Base-by-base conservation (phyloP, 2,888 invertebrate genomes). In the Eremobia ochroleuca region DNA sequence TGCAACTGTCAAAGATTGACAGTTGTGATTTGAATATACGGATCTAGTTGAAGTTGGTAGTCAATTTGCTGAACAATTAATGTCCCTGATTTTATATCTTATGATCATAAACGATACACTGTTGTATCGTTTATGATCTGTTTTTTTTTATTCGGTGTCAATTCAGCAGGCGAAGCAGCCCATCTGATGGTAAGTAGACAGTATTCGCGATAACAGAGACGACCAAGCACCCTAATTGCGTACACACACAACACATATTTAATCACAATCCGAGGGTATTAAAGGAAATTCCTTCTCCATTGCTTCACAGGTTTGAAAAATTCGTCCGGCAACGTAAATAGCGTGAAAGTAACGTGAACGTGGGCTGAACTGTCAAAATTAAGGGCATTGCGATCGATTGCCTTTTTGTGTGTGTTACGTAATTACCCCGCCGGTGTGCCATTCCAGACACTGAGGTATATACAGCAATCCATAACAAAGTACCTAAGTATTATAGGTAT, bases 381-480 rank as follows among this genome's bases (percentile, higher is more conserved):
- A 43, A 43, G 15, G 4, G 15, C 43, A 15, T 46, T n/a, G 55
- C 11, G 11, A n/a, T 55, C 55, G 4, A n/a, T n/a, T n/a, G 13
- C n/a, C 4, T 4, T 55, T n/a, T n/a, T 55, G 13, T n/a, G 55
- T 52, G 25, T 55, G 55, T n/a, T 55, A 55, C n/a, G 55, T 13
- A 11, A 55, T 3, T 55, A 55, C 11, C n/a, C 4, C 11, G 4
- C 55, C 13, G n/a, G 13, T 5, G 37, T n/a, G 9, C 18, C 40
- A 43, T 43, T 1, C n/a, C 40, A 34, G 28, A n/a, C 34, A 46
- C 43, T 43, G 15, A 15, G 13, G 13, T 43, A 43, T 43, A 43
- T 13, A 34, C 18, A 61, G 61, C 49, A 70, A 79, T 25, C 25
- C 28, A 43, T 43, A 59, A n/a, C 31, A 59, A 68, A 68, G 15